Evolutionary conservation across 2,797 vertebrate genomes (phyloP), one percentile per base, ranked within the genome.

Genomic region (Chaenodraco wilsoni): DNA sequence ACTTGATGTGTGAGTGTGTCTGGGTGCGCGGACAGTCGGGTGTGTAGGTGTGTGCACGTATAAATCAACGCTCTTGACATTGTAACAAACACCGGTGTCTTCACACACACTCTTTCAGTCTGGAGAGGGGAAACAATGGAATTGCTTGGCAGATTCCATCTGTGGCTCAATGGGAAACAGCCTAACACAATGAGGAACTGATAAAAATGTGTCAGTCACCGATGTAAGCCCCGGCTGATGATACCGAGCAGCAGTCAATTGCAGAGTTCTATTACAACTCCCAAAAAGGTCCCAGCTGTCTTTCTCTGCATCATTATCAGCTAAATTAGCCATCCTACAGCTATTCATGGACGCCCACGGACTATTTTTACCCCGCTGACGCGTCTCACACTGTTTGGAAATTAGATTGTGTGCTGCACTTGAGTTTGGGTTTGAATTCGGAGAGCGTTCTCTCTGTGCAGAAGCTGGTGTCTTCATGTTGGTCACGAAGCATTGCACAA

Each of bases 271-370:
- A 91, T 92, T 91, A 81, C 90, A 89, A 89, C 80, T 91, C 81
- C 84, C 86, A 59, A 84, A 89, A 90, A 91, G 91, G 92, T 85
- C 90, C 89, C 92, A 93, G 92, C 92, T 93, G 92, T 88, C 89
- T 84, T 67, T 89, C 88, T 84, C 88, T 68, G 90, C 85, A 88
- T 90, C 91, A 89, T 92, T 92, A 93, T 91, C 84, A 84, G 84
- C 87, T 89, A 89, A 92, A 92, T 93, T 91, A 92, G 84, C 88
- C 87, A 0, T 89, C 78, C 75, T 44, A 12, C 72, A 23, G 83
- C 76, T 78, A 83, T 76, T 80, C 84, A 77, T 43, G 77, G 84
- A 58, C 43, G 65, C 73, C 83, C 82, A 73, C 78, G 0, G 79
- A 83, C 83, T 89, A 84, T 87, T 88, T 88, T 88, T 87, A 80